Evolutionary conservation across 2,797 vertebrate species (phyloP), one percentile per base, ranked within the genome.

Genomic region (Trachurus trachurus): DNA sequence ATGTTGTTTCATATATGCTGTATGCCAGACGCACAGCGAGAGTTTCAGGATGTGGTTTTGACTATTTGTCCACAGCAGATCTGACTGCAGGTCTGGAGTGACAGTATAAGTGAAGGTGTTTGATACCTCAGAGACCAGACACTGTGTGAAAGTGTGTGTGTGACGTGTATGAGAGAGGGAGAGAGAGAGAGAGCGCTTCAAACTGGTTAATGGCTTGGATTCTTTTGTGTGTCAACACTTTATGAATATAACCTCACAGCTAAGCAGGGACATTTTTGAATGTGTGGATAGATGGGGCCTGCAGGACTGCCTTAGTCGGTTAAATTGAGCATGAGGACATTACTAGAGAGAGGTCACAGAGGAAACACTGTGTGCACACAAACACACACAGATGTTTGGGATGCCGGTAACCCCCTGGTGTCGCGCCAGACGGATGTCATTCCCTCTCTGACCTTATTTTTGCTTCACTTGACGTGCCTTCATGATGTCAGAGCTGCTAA

Each of bases 401-500:
- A 88, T 87, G 85, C 75, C 72, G 72, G 88, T 89, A 89, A 88
- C 81, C 85, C 82, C 83, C 85, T 78, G 81, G 85, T 90, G 83
- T 85, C 31, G n/a, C 1, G 62, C 86, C 83, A 88, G 87, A 62
- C 59, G 72, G 84, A 90, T 87, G 86, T 87, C 37, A 56, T 90
- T 91, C 86, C 79, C 79, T 83, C 78, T 80, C 66, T 87, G 90
- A 91, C 88, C 83, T 93, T 92, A 83, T 89, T 91, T 91, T 89
- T 88, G 85, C 87, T 89, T 85, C 75, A 66, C 81, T 91, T 85
- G 87, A 88, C 88, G 71, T 85, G 90, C 81, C 74, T 85, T 82
- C 83, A 87, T 94, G 94, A 93, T 93, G 92, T 95, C 93, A 93
- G 80, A 87, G 83, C 85, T 81, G 84, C 90, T 84, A 86, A 93